phyloP scores from a whole-genome alignment of 2,888 invertebrate genomes.

The Tethea ocularis region DNA sequence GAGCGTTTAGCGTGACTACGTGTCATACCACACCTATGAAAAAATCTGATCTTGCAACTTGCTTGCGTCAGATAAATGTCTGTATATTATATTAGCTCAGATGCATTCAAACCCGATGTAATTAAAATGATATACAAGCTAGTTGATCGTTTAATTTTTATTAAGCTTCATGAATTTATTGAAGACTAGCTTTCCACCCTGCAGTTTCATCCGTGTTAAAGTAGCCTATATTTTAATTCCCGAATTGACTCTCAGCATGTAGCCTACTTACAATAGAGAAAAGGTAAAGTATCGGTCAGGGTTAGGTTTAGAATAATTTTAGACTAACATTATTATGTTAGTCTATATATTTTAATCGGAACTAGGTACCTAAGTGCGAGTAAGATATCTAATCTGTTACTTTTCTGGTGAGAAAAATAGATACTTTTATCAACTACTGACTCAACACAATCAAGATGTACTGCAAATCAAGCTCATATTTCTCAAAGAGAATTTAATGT shows the following conservation, averaged over 20 bases:
- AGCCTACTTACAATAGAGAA: too few species aligned
- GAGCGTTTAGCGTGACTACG: background rate
- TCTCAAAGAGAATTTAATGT: background rate
- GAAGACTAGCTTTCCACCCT: too few species aligned
- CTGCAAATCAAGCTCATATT: background rate
- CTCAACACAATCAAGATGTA: too few species aligned
- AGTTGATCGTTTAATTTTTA: background rate
- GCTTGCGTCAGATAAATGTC: slow-evolving; percentile 1
- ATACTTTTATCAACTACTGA: too few species aligned
- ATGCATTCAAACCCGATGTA: background rate
- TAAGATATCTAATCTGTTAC: background rate
- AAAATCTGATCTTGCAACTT: slow-evolving; percentile 9
- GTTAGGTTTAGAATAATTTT: too few species aligned
- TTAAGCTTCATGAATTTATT: background rate
- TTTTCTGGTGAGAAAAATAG: background rate
- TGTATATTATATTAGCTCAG: slow-evolving; percentile 2
- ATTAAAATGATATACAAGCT: background rate
- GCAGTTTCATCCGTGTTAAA: too few species aligned
- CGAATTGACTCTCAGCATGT: too few species aligned
- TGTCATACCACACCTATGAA: slow-evolving; percentile 2
- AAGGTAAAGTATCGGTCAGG: too few species aligned
- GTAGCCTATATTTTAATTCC: too few species aligned
- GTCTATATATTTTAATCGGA: too few species aligned
- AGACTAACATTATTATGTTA: too few species aligned
- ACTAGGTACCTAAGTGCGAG: too few species aligned